Evolutionary conservation across 2,797 vertebrate species (phyloP).

Genomic region (Pangasius krempfi): DNA sequence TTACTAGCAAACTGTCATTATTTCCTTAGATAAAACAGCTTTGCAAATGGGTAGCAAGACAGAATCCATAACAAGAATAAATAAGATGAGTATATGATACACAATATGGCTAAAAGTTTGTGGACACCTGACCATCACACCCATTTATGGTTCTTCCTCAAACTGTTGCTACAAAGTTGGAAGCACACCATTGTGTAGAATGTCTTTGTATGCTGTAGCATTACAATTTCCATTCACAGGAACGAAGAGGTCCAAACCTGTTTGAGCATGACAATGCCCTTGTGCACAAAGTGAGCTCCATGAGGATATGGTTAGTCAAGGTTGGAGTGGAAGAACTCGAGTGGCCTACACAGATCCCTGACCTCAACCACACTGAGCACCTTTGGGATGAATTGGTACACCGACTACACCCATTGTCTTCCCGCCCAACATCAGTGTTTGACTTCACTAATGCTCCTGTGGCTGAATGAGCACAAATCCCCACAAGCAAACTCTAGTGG

Average conservation of each 20-base stretch:
- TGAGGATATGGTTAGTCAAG: background rate
- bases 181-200: background rate
- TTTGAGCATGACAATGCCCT: background rate
- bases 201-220: background rate
- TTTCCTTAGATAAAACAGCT: background rate
- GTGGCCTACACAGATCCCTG: too few relatives aligned
- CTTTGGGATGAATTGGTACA: background rate
- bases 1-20: background rate
- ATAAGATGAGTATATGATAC: too few relatives aligned
- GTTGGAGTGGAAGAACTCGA: background rate
- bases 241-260: background rate
- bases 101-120: too few relatives aligned
- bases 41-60: too few relatives aligned
- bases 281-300: background rate
- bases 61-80: too few relatives aligned
- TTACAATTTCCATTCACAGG: background rate
- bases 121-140: background rate
- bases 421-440: background rate
- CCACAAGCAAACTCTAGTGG: background rate
- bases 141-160: background rate
- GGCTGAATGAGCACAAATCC: background rate
- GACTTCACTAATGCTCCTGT: background rate
- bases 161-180: background rate
- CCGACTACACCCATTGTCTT: background rate
- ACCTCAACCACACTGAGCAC: background rate